Base-by-base conservation (phyloP, 2,888 invertebrate genomes). In the Hydrotaea cyrtoneurina region DNA sequence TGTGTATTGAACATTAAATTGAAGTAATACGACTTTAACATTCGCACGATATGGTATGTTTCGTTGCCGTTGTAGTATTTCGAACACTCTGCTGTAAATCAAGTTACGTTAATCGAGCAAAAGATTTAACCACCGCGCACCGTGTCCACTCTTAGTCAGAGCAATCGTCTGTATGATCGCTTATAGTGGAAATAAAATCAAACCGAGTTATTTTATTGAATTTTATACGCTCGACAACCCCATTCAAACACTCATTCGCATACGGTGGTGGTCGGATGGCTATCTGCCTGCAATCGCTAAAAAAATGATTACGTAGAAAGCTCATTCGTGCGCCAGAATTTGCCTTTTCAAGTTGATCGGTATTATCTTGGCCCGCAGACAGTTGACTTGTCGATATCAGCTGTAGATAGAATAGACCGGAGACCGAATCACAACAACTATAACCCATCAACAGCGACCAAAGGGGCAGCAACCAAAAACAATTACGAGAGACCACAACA, bases 351-450 rank as follows among this genome's bases (percentile, higher is more conserved):
- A 69, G 59, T 82, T 74, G 66, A 39, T 73, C 17, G 39, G 55
- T 72, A 77, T 82, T 82, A 85, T 85, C 85, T 82, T n/a, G 79
- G 79, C 73, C 79, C 76, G 77, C 75, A 85, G 82, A 77, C 79
- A 78, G 77, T 80, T 69, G 26, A 23, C 55, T 55, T 76, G 69
- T 59, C 79, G 79, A 82, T 85, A 85, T 79, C 85, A 85, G 82
- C 80, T 79, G 73, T 69, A 81, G 78, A 66, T 83, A 82, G 69
- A 66, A 66, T 83, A 82, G 69, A 66, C 57, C n/a, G 66, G 19
- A 17, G 76, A 78, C 43, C 39, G 21, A 69, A 78, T 39, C 66
- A 72, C 59, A 80, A 72, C 64, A 75, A 78, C 15, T 50, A 66
- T 46, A 74, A 55, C 8, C 1, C 36, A 59, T 36, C 21, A 46